Percentiles rank a stretch among this genome's conserved stretches.
phyloP scores from a whole-genome alignment of 2,797 vertebrate genomes.

The Paedocypris micromegethes region DNA sequence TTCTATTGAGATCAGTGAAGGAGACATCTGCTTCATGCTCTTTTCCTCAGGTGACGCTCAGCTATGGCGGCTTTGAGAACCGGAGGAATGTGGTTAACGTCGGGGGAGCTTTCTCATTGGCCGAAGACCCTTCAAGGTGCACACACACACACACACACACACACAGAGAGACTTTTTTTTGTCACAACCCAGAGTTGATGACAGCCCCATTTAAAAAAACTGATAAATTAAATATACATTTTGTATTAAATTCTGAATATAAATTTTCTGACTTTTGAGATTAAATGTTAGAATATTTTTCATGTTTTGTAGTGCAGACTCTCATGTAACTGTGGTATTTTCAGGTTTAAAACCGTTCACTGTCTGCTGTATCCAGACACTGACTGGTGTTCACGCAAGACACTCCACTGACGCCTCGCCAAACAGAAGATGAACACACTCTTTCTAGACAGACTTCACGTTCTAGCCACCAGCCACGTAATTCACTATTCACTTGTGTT shows the following conservation, averaged over 20 bases:
- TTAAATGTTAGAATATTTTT: too few relatives aligned
- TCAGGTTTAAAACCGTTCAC: conserved; percentile 89
- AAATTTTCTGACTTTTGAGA: too few relatives aligned
- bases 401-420: conserved; percentile 26
- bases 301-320: background rate
- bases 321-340: conserved; percentile 4
- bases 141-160: background rate
- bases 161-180: too few relatives aligned
- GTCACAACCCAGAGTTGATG: background rate
- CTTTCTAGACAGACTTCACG: too few relatives aligned
- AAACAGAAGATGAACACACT: background rate
- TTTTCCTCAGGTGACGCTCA: conserved; percentile 80
- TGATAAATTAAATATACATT: too few relatives aligned
- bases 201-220: too few relatives aligned
- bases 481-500: too few relatives aligned
- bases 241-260: too few relatives aligned
- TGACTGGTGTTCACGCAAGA: conserved; percentile 76
- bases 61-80: conserved; percentile 90
- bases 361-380: conserved; percentile 88
- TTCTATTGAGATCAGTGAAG: background rate
- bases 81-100: conserved; percentile 83
- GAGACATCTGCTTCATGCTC: background rate
- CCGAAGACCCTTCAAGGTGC: conserved; percentile 88
- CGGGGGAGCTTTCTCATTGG: conserved; percentile 75
- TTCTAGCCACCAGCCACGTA: too few relatives aligned